These are phyloP conservation scores for Paramormyrops kingsleyae DNA, from an alignment of 2,113 vertebrate species.

Conservation along the genomic window DNA sequence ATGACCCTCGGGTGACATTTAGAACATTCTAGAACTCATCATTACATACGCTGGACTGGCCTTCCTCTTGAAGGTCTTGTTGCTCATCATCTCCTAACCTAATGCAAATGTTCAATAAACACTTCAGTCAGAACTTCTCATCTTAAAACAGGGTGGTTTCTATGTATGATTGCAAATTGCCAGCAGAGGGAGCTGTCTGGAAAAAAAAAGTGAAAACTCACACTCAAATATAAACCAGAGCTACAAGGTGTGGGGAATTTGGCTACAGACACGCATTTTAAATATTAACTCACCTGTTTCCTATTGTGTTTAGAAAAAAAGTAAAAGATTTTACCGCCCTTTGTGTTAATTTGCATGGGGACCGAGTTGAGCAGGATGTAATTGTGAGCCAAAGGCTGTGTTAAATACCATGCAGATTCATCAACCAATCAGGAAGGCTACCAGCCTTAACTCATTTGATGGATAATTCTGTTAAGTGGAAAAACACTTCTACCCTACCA, in stretches of 20 bases:
- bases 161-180: neutral
- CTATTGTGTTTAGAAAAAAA: neutral
- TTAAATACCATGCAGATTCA: neutral
- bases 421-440: neutral
- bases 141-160: neutral
- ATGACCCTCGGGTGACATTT: neutral
- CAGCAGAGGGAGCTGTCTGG: neutral
- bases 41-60: neutral
- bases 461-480: neutral
- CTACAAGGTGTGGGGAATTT: neutral
- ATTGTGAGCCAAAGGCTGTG: neutral
- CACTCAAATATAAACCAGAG: neutral
- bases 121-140: neutral
- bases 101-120: neutral
- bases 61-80: neutral
- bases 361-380: neutral
- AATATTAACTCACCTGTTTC: neutral
- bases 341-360: neutral
- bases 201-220: neutral
- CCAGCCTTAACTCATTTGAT: neutral
- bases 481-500: neutral
- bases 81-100: neutral
- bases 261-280: neutral
- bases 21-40: neutral
- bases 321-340: neutral